phyloP scores from a whole-genome alignment of 2,113 vertebrate genomes.

The Serilophus lunatus region DNA sequence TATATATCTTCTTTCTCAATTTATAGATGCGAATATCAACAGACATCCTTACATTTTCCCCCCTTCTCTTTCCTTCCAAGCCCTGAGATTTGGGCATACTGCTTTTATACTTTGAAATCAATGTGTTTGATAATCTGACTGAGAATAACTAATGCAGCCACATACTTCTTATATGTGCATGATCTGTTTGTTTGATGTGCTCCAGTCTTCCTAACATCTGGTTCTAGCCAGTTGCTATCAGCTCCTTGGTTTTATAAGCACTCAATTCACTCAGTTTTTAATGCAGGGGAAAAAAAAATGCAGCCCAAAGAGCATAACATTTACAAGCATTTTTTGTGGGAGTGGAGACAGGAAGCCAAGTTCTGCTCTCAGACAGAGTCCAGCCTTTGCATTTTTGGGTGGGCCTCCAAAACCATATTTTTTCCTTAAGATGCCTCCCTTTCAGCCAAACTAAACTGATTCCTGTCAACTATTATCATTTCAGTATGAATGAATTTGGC shows the following conservation, averaged over 20 bases:
- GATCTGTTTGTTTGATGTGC: conserved; percentile 52
- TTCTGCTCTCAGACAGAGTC: conserved; percentile 19
- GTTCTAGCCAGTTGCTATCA: conserved; percentile 64
- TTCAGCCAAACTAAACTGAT: conserved; percentile 26
- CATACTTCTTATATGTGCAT: conserved; percentile 54
- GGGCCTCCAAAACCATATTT: conserved; percentile 25
- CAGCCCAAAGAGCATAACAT: conserved; percentile 23
- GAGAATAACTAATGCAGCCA: conserved; percentile 67
- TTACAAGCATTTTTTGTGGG: conserved; percentile 58
- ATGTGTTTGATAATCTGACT: conserved; percentile 55
- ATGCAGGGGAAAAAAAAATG: not conserved
- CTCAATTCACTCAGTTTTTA: conserved; percentile 59
- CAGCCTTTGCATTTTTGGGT: conserved; percentile 52
- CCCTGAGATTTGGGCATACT: conserved; percentile 15
- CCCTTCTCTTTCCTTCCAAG: not conserved
- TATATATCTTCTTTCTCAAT: not conserved
- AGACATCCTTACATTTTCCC: not conserved
- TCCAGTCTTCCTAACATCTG: conserved; percentile 66
- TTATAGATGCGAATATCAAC: not conserved
- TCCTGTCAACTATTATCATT: conserved; percentile 16
- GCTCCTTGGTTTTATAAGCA: conserved; percentile 60
- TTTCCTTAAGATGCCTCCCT: conserved; percentile 7
- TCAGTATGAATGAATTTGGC: not conserved
- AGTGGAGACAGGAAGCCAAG: conserved; percentile 53
- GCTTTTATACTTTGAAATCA: conserved; percentile 61